Evolutionary conservation across 2,888 invertebrate genomes (phyloP).

Genomic region (Acanthacorydalis orientalis): DNA sequence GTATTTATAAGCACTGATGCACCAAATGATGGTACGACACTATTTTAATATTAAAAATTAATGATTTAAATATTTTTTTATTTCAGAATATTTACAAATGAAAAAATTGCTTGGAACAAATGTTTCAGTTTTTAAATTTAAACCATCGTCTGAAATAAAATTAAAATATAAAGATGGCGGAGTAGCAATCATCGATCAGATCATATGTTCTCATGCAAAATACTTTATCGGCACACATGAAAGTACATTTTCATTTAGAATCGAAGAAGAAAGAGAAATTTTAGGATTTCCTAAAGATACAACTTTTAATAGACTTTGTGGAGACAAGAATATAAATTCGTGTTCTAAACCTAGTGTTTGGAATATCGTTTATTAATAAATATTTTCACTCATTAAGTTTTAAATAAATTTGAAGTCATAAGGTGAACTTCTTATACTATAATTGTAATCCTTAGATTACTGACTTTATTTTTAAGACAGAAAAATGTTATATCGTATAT

Average conservation of each 20-base stretch:
- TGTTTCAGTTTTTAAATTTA: slow-evolving; percentile 23
- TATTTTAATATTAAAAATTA: neutral
- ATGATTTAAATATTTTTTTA: neutral
- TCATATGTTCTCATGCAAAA: slow-evolving; percentile 77
- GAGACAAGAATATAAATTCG: slow-evolving; percentile 32
- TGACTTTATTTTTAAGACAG: too few species aligned
- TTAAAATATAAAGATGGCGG: slow-evolving; percentile 60
- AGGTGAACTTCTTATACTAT: too few species aligned
- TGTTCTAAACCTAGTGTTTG: slow-evolving; percentile 67
- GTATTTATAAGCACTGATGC: slow-evolving; percentile 83
- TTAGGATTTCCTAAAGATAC: slow-evolving; percentile 62
- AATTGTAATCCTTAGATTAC: too few species aligned
- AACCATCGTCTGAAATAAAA: slow-evolving; percentile 30
- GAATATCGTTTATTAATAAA: slow-evolving; percentile 51
- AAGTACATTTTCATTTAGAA: slow-evolving; percentile 91
- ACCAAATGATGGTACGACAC: slow-evolving; percentile 29
- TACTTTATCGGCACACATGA: slow-evolving; percentile 84
- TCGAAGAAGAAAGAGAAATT: slow-evolving; percentile 95
- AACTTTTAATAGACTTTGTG: slow-evolving; percentile 82
- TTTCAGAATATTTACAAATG: slow-evolving; percentile 32
- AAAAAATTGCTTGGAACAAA: slow-evolving; percentile 24
- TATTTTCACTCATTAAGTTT: too few species aligned
- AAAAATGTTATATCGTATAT: too few species aligned
- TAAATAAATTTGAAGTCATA: too few species aligned
- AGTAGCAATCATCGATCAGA: slow-evolving; percentile 85